phyloP scores from a whole-genome alignment of 2,113 vertebrate genomes.

The Setophaga kirtlandii region DNA sequence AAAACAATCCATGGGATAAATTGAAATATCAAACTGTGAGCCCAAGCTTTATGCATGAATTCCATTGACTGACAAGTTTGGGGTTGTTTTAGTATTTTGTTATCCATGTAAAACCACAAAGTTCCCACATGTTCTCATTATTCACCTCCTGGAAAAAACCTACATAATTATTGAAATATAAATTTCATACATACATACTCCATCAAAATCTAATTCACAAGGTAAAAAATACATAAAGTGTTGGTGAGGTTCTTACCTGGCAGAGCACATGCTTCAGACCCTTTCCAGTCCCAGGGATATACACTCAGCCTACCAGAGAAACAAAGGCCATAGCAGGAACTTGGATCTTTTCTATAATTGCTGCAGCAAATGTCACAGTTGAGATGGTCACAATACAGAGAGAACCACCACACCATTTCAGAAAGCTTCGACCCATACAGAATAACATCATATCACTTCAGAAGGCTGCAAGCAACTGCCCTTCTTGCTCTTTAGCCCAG shows the following conservation, averaged over 20 bases:
- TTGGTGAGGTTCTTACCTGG: background rate
- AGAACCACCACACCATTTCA: background rate
- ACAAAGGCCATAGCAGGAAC: background rate
- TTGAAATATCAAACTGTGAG: background rate
- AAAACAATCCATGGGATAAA: background rate
- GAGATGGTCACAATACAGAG: background rate
- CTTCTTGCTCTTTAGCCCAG: background rate
- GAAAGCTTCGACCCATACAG: background rate
- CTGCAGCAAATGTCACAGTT: background rate
- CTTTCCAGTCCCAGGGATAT: background rate
- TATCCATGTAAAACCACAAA: background rate
- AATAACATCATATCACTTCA: background rate
- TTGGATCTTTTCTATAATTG: background rate
- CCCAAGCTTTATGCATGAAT: background rate
- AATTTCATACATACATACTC: background rate
- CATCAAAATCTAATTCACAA: background rate
- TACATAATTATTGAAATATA: background rate
- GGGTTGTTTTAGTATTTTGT: background rate
- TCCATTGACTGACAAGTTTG: background rate
- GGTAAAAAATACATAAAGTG: background rate
- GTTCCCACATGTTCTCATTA: background rate
- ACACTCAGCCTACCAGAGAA: background rate
- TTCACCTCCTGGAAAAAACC: background rate
- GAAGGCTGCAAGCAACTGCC: background rate
- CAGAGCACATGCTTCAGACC: background rate